These are phyloP conservation scores for Autographa gamma DNA, from an alignment of 2,888 invertebrate genomes.

Conservation along the genomic window DNA sequence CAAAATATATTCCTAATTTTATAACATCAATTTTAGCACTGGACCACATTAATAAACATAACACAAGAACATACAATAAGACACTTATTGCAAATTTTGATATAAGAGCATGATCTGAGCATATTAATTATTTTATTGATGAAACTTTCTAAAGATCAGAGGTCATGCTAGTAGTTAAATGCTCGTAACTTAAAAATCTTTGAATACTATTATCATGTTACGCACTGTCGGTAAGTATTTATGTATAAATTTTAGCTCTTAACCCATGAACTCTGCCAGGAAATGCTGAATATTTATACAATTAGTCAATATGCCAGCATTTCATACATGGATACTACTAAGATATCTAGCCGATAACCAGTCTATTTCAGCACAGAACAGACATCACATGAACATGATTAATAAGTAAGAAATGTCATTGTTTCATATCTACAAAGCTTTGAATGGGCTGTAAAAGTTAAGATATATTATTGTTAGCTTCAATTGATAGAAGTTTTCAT, in stretches of 20 bases:
- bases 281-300: not conserved
- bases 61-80: no score
- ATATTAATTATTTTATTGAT: not conserved
- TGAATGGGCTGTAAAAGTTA: no score
- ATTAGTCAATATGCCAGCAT: not conserved
- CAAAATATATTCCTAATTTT: no score
- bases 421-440: no score
- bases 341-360: not conserved
- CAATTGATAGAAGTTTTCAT: no score
- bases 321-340: not conserved
- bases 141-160: not conserved
- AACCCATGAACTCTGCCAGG: not conserved
- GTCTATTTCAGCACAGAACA: not conserved
- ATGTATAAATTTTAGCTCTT: not conserved
- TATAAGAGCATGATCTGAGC: not conserved
- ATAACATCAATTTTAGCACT: no score
- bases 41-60: no score
- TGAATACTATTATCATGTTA: not conserved
- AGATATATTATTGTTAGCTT: no score
- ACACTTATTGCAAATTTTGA: not conserved
- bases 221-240: not conserved
- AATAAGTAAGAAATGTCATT: no score
- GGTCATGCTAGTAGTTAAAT: not conserved
- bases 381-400: not conserved
- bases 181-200: not conserved